These are phyloP conservation scores for Eulemur macaco DNA, from an alignment of 2,113 vertebrate genomes.

Conservation along the genomic window DNA sequence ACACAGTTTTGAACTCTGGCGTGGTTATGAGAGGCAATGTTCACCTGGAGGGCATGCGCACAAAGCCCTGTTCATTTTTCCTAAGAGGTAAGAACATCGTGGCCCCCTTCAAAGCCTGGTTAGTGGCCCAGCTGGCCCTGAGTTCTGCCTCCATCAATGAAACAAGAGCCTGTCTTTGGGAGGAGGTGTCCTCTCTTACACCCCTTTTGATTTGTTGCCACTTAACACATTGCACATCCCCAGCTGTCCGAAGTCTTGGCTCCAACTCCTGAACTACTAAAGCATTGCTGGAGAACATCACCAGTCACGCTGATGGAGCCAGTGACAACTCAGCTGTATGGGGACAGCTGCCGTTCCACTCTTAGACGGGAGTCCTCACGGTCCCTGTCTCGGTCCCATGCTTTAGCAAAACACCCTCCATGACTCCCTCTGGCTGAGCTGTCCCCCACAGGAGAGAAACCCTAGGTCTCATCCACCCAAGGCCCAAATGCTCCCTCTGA, in stretches of 20 bases:
- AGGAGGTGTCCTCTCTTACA: neutral
- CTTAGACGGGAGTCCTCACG: fast-evolving
- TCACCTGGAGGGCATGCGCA: neutral
- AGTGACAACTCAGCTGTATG: fast-evolving
- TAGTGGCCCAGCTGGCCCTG: fast-evolving
- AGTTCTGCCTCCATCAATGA: neutral
- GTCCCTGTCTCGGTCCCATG: fast-evolving
- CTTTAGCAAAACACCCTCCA: fast-evolving
- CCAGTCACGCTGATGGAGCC: neutral
- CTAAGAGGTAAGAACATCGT: neutral
- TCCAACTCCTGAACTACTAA: neutral
- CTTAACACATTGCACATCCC: fast-evolving
- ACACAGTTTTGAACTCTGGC: neutral
- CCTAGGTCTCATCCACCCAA: neutral
- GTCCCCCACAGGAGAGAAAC: neutral
- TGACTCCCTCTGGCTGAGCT: neutral
- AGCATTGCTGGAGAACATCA: neutral
- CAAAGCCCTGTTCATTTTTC: neutral
- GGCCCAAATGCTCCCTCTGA: neutral
- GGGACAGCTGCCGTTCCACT: neutral
- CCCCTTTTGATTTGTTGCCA: neutral
- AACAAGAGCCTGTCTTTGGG: neutral
- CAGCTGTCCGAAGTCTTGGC: neutral
- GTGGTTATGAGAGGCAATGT: fast-evolving
- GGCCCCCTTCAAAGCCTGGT: neutral